A percentile compares a stretch with the other conserved stretches of the same genome.
phyloP scores from a whole-genome alignment of 1,140 invertebrate genomes.

The Formica exsecta region DNA sequence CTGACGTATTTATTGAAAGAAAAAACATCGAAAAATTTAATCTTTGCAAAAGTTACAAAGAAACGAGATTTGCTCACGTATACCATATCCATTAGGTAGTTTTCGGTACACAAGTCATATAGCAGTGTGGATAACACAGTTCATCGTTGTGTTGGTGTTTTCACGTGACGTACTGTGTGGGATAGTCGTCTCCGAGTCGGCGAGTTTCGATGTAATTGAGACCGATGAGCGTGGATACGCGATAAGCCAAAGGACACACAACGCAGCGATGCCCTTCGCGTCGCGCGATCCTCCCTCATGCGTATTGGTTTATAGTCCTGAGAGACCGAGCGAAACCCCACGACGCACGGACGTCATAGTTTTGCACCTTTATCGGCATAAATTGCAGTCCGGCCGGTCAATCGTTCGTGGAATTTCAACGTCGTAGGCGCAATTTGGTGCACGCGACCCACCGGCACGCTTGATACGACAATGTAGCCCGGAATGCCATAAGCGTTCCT shows the following conservation, averaged over 20 bases:
- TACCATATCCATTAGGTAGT: neutral
- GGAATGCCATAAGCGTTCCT: conserved; percentile 72
- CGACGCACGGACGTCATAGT: conserved; percentile 71
- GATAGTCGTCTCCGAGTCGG: neutral
- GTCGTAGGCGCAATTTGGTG: conserved; percentile 80
- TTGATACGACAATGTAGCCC: conserved; percentile 30
- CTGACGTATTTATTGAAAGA: no score
- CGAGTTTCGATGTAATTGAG: conserved; percentile 47
- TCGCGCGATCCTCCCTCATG: neutral
- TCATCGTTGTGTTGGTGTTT: neutral
- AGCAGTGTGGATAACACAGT: no score
- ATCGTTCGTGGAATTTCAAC: conserved; percentile 78
- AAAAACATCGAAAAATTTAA: no score
- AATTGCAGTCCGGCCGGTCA: conserved; percentile 71
- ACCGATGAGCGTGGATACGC: conserved; percentile 38
- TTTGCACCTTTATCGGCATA: conserved; percentile 75
- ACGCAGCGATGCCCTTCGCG: neutral
- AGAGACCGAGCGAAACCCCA: conserved; percentile 37
- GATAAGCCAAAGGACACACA: conserved; percentile 17
- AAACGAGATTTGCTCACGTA: no score
- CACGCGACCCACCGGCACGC: conserved; percentile 77
- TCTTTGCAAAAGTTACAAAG: no score
- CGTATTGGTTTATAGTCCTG: conserved; percentile 56
- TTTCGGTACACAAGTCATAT: neutral
- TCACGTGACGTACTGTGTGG: neutral